Base-by-base conservation (phyloP, 2,888 invertebrate species). In the Tachystola acroxantha region DNA sequence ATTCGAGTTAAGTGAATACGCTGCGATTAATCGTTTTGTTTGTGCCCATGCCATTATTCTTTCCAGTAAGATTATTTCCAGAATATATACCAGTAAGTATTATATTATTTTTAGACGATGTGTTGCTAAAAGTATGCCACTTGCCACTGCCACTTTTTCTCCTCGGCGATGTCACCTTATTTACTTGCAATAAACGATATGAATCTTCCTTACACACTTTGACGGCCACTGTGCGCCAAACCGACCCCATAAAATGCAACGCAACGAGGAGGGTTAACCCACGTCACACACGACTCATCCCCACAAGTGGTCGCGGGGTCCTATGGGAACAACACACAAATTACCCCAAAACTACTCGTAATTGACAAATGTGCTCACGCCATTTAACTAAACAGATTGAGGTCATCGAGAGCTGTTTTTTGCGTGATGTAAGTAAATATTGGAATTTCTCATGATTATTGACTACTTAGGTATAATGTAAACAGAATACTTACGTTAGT, bases 281-380 rank as follows among this genome's bases (percentile, higher is more conserved):
- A 42, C 46, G 57, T 56, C 66, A 54, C 31, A 19, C 63, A 54
- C 57, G 57, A 40, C 50, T 37, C 52, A 47, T 52, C 50, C 45
- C 39, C 39, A 40, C 40, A 44, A 40, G 46, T 38, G 42, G 42
- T 37, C 46, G 36, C 44, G 30, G 39, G 48, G 50, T 66, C 64
- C 71, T 68, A 69, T 85, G 84, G 82, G 84, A 84, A 84, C 73
- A 64, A 73, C 77, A 79, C 79, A 82, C 81, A 81, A 79, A 81
- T 80, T 76, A 70, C 66, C 80, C n/a, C 73, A 62, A 63, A 73
- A 71, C 72, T 66, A n/a, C n/a, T n/a, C n/a, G n/a, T n/a, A 73
- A 80, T 80, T 76, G 75, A 77, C 49, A 73, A 75, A 80, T 74
- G 66, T 69, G 70, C 73, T 73, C 75, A 71, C 72, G 74, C 68